phyloP scores from a whole-genome alignment of 2,113 vertebrate species.

The Plestiodon gilberti region DNA sequence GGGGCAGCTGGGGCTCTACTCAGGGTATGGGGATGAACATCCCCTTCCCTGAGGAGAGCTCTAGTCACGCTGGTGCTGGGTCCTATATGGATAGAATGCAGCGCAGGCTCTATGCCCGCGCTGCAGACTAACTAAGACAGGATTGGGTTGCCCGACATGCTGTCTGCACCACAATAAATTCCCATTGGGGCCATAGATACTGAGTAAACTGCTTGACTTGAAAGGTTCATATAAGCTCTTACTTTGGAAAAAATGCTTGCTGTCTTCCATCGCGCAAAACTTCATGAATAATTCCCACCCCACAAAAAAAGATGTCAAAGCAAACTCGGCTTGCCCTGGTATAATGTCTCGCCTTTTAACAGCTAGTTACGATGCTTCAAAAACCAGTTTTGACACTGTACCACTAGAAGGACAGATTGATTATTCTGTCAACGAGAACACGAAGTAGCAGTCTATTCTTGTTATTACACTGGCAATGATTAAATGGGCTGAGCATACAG shows the following conservation, averaged over 20 bases:
- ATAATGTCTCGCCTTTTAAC: conserved; percentile 18
- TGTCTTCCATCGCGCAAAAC: conserved; percentile 9
- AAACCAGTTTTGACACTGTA: conserved; percentile 55
- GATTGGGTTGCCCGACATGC: too few relatives aligned
- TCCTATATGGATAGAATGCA: too few relatives aligned
- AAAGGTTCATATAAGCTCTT: background rate
- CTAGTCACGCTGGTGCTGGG: too few relatives aligned
- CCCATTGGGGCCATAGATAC: too few relatives aligned
- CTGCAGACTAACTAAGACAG: too few relatives aligned
- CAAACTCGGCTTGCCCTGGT: background rate
- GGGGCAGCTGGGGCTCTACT: too few relatives aligned
- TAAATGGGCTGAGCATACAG: conserved; percentile 58
- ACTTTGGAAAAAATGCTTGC: background rate
- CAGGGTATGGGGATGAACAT: too few relatives aligned
- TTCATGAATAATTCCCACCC: background rate
- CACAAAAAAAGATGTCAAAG: conserved; percentile 17
- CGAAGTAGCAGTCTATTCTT: conserved; percentile 54
- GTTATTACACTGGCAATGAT: conserved; percentile 67
- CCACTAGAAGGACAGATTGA: conserved; percentile 66
- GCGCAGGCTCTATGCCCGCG: too few relatives aligned
- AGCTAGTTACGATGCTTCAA: conserved; percentile 51
- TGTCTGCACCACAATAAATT: background rate
- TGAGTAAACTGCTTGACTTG: background rate
- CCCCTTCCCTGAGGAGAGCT: too few relatives aligned
- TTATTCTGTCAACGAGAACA: conserved; percentile 70